Base-by-base conservation (phyloP, 1,140 invertebrate species). In the Drosophila kanapiae region DNA sequence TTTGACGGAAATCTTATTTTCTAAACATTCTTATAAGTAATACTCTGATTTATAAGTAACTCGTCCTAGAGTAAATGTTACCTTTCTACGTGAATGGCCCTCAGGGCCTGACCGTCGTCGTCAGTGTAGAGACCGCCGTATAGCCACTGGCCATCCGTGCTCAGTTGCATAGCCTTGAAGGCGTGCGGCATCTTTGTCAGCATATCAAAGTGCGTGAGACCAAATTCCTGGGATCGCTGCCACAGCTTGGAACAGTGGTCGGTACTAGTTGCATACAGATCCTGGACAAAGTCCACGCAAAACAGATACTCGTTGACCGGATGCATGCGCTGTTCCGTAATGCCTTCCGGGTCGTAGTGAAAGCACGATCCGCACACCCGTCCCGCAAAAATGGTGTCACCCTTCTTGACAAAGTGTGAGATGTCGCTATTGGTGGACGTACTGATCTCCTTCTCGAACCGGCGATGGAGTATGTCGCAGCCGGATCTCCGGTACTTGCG, bases 81-180 rank as follows among this genome's bases (percentile, higher is more conserved):
- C 92, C 85, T 91, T 18, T 91, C 92, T 10, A 92, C 61, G 33
- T 93, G 79, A n/a, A 92, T 71, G 14, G 80, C 88, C 1, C 81
- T 72, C 16, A 93, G 40, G 2, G 92, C 92, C 31, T 61, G 37
- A 3, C 82, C 59, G 1, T 35, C 49, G 0, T 23, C 38, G 40
- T 92, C 91, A 1, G 75, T 82, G 27, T 92, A 92, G 7, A 91
- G 59, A 29, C 91, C 92, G 0, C 87, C 91, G 40, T 49, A 91
- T 16, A 92, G 69, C 75, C 80, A 82, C 35, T 88, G 72, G 0
- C 80, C 85, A 43, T 81, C 77, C 0, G 53, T 33, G n/a, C 76
- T 88, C 1, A 93, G 62, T 38, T 86, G 78, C 31, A 92, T 14
- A 0, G 82, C 63, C 33, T 92, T 93, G 4, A 88, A 92, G 1